Conservation (phyloP, 2,113 vertebrate genomes). For the Gavialis gangeticus region DNA sequence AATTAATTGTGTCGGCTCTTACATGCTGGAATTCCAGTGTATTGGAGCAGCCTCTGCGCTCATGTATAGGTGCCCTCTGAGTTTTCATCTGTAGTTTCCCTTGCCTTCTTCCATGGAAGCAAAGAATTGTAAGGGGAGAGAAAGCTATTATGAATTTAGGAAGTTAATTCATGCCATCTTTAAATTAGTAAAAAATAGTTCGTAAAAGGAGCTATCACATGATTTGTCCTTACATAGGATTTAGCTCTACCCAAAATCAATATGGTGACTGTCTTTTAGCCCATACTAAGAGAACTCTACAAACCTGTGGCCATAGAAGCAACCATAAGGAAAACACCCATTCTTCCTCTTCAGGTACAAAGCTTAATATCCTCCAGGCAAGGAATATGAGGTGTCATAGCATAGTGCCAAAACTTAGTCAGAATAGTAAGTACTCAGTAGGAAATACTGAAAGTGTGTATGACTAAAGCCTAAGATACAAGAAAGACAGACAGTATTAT, state of each 20-base stretch:
- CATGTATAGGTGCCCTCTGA: background rate
- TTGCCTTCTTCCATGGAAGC: background rate
- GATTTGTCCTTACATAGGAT: background rate
- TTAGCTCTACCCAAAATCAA: background rate
- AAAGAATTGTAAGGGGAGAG: background rate
- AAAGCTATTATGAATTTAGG: fast-evolving
- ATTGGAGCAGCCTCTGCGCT: too few species aligned
- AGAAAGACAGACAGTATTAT: background rate
- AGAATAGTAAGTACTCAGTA: fast-evolving
- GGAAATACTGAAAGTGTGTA: background rate
- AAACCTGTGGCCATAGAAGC: background rate
- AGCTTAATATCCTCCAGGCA: fast-evolving
- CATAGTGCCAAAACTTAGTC: background rate
- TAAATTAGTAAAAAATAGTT: background rate
- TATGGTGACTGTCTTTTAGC: background rate
- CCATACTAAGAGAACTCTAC: fast-evolving
- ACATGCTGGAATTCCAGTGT: too few species aligned
- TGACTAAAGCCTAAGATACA: background rate
- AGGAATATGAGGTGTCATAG: fast-evolving
- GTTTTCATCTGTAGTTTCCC: background rate
- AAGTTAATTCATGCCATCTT: background rate
- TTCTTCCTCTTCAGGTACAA: too few species aligned
- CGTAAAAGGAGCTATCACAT: background rate
- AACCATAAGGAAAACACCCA: background rate
- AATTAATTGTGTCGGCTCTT: too few species aligned